These are phyloP conservation scores for Sorex maritimensis DNA, from an alignment of 2,797 vertebrate species.

Conservation along the genomic window DNA sequence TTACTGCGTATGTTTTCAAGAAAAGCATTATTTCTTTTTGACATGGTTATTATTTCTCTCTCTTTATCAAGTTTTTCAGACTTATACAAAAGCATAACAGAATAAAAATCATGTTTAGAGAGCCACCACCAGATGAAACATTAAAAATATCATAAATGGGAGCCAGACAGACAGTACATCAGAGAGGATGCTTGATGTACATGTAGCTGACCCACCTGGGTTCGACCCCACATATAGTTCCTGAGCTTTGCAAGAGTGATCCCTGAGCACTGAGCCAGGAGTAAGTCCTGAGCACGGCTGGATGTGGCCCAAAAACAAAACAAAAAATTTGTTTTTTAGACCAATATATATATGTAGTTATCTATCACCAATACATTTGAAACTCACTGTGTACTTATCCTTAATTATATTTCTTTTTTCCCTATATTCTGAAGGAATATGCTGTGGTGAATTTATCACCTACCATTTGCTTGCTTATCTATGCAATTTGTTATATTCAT, in stretches of 20 bases:
- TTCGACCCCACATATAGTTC: too few relatives aligned
- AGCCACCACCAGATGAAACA: constrained; percentile 2
- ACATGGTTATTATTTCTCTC: constrained; percentile 67
- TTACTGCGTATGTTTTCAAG: constrained; percentile 40
- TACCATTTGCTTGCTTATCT: constrained; percentile 7
- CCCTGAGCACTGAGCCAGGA: too few relatives aligned
- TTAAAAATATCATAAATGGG: not conserved
- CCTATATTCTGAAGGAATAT: not conserved
- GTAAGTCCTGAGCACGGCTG: too few relatives aligned
- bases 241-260: too few relatives aligned
- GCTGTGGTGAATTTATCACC: not conserved
- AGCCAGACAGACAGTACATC: too few relatives aligned
- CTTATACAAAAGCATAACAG: constrained; percentile 34
- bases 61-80: constrained; percentile 53
- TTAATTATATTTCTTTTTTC: not conserved
- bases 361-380: not conserved
- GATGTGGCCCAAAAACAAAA: too few relatives aligned
- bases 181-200: too few relatives aligned
- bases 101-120: constrained; percentile 65
- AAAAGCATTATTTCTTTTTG: constrained; percentile 66
- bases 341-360: too few relatives aligned
- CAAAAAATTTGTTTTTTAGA: too few relatives aligned
- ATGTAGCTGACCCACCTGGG: too few relatives aligned
- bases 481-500: not conserved
- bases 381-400: too few relatives aligned